Evolutionary conservation across 2,888 invertebrate species (phyloP), one percentile per base, ranked within the genome.

Genomic region (Ctenicera cuprea): DNA sequence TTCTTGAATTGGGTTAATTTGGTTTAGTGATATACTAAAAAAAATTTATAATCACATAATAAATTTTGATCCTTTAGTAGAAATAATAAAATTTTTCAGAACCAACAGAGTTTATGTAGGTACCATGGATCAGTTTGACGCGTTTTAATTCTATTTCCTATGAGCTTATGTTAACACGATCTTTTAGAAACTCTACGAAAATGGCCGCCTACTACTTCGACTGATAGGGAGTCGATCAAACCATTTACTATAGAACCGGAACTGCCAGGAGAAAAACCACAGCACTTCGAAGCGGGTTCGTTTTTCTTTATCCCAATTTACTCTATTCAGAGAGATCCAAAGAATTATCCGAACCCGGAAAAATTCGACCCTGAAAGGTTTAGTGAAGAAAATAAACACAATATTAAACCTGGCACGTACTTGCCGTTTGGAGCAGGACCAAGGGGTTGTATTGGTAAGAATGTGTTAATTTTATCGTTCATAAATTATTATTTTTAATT

Each of bases 321-420:
- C 67, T 89, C 87, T 0, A 80, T 91, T 3, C 90, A 91, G 67
- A 88, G 88, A 84, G 90, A 91, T 79, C 87, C 89, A 0, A 84
- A 89, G 9, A 85, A 87, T 76, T 91, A 89, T 78, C 89, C 89
- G 0, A 87, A 91, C 22, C 91, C 91, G 0, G 82, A 88, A 0
- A 83, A 86, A 59, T 89, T 90, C 77, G 85, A 85, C 37, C 89
- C 89, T 0, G 90, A 90, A 74, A 84, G 91, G 66, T 91, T 90
- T 79, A 86, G 87, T 76, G 86, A 86, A 0, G 89, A 89, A n/a
- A 88, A 88, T 75, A 90, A 88, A 80, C 85, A 85, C 20, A 85
- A 88, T 8, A 86, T 89, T 61, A 86, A 88, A 0, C 86, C 89
- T 0, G 88, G 88, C 78, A 81, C 89, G 67, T 90, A 87, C 77